Percentiles rank a stretch among this genome's conserved stretches.
Evolutionary conservation across 2,797 vertebrate genomes (phyloP).

Genomic region (Sebastiscus tertius): DNA sequence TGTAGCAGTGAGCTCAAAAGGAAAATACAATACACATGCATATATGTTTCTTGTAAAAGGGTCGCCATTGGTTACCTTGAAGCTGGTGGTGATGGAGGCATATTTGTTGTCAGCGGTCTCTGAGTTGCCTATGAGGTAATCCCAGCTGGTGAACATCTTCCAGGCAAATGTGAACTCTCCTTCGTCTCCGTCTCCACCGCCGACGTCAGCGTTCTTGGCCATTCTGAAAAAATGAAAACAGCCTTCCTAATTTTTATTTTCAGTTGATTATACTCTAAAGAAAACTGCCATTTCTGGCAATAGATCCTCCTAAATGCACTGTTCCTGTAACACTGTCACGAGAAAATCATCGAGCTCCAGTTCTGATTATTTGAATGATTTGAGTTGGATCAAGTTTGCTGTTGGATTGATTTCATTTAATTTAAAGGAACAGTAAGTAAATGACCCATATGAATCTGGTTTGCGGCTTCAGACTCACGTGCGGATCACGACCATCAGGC

Average conservation of each 20-base stretch:
- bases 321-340: too few species aligned
- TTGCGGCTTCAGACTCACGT: slow-evolving; percentile 87
- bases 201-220: slow-evolving; percentile 94
- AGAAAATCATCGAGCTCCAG: too few species aligned
- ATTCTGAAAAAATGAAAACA: slow-evolving; percentile 82
- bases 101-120: slow-evolving; percentile 98
- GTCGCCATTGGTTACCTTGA: slow-evolving; percentile 87
- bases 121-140: slow-evolving; percentile 96
- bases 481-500: slow-evolving; percentile 96
- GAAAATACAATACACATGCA: background rate
- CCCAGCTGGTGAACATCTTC: slow-evolving; percentile 99
- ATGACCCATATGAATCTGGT: background rate
- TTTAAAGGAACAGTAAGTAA: background rate
- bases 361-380: too few species aligned
- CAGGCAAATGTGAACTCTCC: slow-evolving; percentile 94
- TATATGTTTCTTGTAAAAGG: background rate
- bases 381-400: too few species aligned
- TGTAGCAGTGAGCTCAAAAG: background rate
- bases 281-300: too few species aligned
- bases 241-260: background rate
- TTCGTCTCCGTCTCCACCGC: slow-evolving; percentile 89
- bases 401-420: too few species aligned
- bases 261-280: too few species aligned
- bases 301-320: too few species aligned
- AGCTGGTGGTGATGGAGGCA: slow-evolving; percentile 97